A percentile compares a stretch with the other conserved stretches of the same genome.
These are phyloP conservation scores for Notospermus geniculatus DNA, from an alignment of 1,140 invertebrate species.

Conservation along the genomic window DNA sequence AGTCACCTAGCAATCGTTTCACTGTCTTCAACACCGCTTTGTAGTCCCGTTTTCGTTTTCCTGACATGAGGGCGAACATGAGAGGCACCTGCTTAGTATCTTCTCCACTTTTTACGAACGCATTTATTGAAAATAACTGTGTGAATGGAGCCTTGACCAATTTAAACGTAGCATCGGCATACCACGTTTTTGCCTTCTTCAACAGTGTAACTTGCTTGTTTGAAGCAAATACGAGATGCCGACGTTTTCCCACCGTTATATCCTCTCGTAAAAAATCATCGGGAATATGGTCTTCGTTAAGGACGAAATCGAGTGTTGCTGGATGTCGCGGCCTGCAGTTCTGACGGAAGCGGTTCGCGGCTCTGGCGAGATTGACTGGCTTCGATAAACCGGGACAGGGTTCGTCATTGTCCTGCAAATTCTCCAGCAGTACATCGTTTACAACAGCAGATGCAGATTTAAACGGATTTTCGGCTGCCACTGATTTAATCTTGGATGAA, in stretches of 20 bases:
- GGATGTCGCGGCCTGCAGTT: not conserved
- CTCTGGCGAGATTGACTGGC: not conserved
- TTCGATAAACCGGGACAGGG: not conserved
- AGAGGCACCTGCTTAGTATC: too few relatives aligned
- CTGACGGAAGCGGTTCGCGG: not conserved
- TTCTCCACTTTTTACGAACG: too few relatives aligned
- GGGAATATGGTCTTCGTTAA: too few relatives aligned
- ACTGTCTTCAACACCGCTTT: too few relatives aligned
- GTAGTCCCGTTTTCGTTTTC: too few relatives aligned
- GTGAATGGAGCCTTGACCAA: too few relatives aligned
- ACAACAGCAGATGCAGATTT: not conserved
- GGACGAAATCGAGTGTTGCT: not conserved
- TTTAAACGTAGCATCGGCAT: slow-evolving; percentile 22
- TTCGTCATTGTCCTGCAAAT: not conserved
- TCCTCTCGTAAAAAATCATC: too few relatives aligned
- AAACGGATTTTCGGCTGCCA: not conserved
- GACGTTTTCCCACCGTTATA: not conserved
- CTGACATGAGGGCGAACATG: too few relatives aligned
- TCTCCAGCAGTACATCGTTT: not conserved
- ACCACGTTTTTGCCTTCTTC: slow-evolving; percentile 17
- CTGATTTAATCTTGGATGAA: too few relatives aligned
- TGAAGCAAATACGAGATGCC: slow-evolving; percentile 13
- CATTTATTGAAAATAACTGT: too few relatives aligned
- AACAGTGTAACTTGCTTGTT: slow-evolving; percentile 14
- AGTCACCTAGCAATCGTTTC: too few relatives aligned